phyloP scores from a whole-genome alignment of 2,888 invertebrate species.

The Hydriomena furcata region DNA sequence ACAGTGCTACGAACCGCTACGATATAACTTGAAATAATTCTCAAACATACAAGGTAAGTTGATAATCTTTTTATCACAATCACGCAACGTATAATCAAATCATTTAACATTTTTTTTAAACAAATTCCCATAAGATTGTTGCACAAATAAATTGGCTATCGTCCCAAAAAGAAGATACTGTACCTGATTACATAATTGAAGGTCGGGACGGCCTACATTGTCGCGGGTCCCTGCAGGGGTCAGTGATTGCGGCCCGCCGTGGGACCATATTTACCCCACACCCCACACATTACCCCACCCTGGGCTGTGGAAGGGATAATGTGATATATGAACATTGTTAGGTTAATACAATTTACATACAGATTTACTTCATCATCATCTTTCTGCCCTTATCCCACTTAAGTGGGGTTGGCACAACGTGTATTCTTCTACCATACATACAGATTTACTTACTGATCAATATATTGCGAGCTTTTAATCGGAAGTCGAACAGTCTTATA shows the following conservation, averaged over 20 bases:
- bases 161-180: conserved; percentile 15
- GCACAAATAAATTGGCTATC: conserved; percentile 14
- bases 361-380: conserved; percentile 3
- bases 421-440: too few species aligned
- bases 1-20: too few species aligned
- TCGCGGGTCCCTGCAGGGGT: conserved; percentile 20
- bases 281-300: conserved; percentile 8
- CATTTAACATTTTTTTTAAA: neutral
- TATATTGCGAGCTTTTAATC: neutral
- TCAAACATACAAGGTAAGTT: too few species aligned
- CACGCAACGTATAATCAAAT: too few species aligned
- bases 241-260: conserved; percentile 27
- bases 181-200: conserved; percentile 17
- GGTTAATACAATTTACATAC: conserved; percentile 11
- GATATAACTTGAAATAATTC: too few species aligned
- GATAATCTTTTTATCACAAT: too few species aligned
- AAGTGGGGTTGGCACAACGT: too few species aligned
- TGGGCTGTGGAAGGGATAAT: conserved; percentile 17
- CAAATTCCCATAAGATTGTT: conserved; percentile 9
- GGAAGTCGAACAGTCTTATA: neutral
- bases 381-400: too few species aligned
- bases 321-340: conserved; percentile 15
- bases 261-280: conserved; percentile 12
- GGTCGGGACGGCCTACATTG: conserved; percentile 15
- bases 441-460: conserved; percentile 3